Percentiles rank a stretch among this genome's conserved stretches.
These are phyloP conservation scores for Phalacrocorax brasilianus DNA, from an alignment of 2,113 vertebrate species.

Conservation along the genomic window DNA sequence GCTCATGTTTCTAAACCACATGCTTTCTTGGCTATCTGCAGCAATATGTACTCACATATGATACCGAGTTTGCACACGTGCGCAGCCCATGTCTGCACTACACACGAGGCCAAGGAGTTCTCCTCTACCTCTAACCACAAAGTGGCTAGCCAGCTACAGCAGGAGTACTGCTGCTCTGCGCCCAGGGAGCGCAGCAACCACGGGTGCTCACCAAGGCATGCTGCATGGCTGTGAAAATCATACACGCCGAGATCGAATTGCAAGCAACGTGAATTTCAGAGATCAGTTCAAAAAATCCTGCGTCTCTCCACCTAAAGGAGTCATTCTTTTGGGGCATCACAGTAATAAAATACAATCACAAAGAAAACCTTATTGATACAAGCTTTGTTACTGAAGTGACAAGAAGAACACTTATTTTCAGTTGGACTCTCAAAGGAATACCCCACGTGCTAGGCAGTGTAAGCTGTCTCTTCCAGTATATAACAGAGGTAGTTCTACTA, in stretches of 20 bases:
- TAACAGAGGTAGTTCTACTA: neutral
- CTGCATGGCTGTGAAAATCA: neutral
- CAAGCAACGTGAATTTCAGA: conserved; percentile 18
- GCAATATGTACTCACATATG: accelerated
- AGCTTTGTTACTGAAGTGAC: neutral
- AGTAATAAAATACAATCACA: neutral
- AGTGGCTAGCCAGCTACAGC: neutral
- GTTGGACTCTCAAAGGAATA: neutral
- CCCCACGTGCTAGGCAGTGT: neutral
- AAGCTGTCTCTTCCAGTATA: neutral
- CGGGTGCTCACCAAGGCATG: neutral
- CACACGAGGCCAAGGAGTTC: accelerated
- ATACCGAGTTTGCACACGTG: accelerated
- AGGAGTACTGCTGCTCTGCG: neutral
- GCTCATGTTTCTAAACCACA: neutral
- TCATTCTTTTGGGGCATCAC: neutral
- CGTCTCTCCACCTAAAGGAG: neutral
- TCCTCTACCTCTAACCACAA: neutral
- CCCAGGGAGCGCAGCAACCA: neutral
- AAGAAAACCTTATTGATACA: neutral
- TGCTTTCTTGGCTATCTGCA: neutral
- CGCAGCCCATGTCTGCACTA: accelerated
- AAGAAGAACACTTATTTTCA: conserved; percentile 5
- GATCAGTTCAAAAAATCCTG: conserved; percentile 2
- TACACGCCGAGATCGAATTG: neutral